Percentiles rank a stretch among this genome's conserved stretches.
phyloP scores from a whole-genome alignment of 2,797 vertebrate genomes.

The Cetoscarus ocellatus region DNA sequence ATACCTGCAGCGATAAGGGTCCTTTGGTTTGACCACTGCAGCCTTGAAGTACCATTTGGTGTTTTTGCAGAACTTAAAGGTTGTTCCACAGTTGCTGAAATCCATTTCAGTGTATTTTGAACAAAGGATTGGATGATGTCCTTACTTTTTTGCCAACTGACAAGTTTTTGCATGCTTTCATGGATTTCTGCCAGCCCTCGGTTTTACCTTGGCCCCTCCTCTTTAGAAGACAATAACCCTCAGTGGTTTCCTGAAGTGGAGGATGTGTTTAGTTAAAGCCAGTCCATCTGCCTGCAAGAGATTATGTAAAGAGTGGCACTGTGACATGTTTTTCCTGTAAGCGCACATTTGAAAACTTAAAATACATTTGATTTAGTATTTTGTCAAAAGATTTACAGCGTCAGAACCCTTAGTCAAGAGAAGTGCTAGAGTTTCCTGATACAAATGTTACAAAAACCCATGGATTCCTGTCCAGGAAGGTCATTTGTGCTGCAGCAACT shows the following conservation, averaged over 20 bases:
- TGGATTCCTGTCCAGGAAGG: slow-evolving; percentile 31
- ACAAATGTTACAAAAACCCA: slow-evolving; percentile 15
- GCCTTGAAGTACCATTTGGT: slow-evolving; percentile 37
- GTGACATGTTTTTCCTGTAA: slow-evolving; percentile 35
- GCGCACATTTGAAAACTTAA: slow-evolving; percentile 34
- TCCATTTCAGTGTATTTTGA: slow-evolving; percentile 46
- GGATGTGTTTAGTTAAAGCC: slow-evolving; percentile 48
- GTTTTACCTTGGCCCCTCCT: slow-evolving; percentile 34
- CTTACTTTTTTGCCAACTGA: slow-evolving; percentile 44
- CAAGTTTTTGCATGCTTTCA: slow-evolving; percentile 60
- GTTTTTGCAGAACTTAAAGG: slow-evolving; percentile 25
- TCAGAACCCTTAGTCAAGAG: slow-evolving; percentile 19
- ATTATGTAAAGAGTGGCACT: slow-evolving; percentile 42
- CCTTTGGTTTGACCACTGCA: slow-evolving; percentile 60
- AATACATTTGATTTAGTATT: slow-evolving; percentile 19
- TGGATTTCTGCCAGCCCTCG: slow-evolving; percentile 59
- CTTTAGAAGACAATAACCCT: slow-evolving; percentile 30
- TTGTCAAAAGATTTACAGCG: neutral
- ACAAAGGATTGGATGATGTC: slow-evolving; percentile 42
- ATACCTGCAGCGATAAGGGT: slow-evolving; percentile 28
- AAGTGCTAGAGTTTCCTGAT: slow-evolving; percentile 24
- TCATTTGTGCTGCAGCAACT: slow-evolving; percentile 43
- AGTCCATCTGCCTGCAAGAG: slow-evolving; percentile 28
- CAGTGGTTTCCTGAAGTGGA: slow-evolving; percentile 55
- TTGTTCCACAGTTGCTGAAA: slow-evolving; percentile 49